These are phyloP conservation scores for Tinamus guttatus DNA, from an alignment of 2,113 vertebrate genomes.

Conservation along the genomic window DNA sequence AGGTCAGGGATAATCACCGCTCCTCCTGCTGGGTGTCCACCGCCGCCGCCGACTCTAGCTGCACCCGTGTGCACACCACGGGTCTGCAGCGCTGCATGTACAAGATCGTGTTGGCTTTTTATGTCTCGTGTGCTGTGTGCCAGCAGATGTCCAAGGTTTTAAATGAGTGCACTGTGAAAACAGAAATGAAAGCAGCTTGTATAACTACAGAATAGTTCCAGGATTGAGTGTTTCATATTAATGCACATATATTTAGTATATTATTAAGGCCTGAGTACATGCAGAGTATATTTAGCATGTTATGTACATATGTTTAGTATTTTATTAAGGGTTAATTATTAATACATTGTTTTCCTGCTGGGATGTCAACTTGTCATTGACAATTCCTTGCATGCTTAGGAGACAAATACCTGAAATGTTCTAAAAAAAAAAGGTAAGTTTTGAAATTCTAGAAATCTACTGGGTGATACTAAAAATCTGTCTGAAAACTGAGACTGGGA, in stretches of 20 bases:
- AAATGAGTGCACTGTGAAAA: slow-evolving; percentile 33
- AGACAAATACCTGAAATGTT: background rate
- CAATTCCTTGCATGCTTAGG: background rate
- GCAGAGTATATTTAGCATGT: background rate
- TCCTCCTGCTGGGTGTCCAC: background rate
- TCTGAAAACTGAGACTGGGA: background rate
- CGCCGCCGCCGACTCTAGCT: background rate
- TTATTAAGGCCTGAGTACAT: background rate
- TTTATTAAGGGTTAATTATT: background rate
- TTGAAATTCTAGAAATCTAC: background rate
- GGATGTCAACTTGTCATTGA: background rate
- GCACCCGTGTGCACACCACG: background rate
- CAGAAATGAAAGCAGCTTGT: slow-evolving; percentile 13
- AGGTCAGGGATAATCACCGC: background rate
- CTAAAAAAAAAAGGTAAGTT: background rate
- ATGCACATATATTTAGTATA: background rate
- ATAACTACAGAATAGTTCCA: background rate
- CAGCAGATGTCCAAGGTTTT: slow-evolving; percentile 27
- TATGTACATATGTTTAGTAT: background rate
- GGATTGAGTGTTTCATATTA: background rate
- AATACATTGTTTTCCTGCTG: background rate
- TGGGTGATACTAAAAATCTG: background rate
- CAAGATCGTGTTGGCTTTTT: background rate
- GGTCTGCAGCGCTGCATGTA: fast-evolving
- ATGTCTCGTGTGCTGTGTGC: background rate